Percentiles rank a stretch among this genome's conserved stretches.
phyloP scores from a whole-genome alignment of 1,140 invertebrate genomes.

The Gryon sp. region DNA sequence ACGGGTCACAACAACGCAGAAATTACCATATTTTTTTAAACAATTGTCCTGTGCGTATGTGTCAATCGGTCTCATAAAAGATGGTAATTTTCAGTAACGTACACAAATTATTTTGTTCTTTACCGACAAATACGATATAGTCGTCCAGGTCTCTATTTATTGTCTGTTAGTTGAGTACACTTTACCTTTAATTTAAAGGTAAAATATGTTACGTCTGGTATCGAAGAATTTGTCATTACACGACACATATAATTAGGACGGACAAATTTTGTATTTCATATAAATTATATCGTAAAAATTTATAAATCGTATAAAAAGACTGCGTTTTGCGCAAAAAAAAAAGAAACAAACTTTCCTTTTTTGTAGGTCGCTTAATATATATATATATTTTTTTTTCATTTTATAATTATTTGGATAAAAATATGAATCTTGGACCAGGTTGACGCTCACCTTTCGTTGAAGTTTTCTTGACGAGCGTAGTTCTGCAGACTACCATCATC shows the following conservation, averaged over 20 bases:
- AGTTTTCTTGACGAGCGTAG: constrained; percentile 95
- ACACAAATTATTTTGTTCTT: constrained; percentile 7
- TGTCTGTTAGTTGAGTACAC: constrained; percentile 12
- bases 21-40: constrained; percentile 66
- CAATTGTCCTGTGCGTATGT: constrained; percentile 31
- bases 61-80: constrained; percentile 37
- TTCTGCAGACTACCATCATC: constrained; percentile 98
- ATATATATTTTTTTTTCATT: too few species aligned
- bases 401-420: too few species aligned
- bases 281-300: constrained; percentile 38
- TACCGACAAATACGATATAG: constrained; percentile 12
- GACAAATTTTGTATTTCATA: constrained; percentile 67
- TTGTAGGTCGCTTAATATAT: too few species aligned
- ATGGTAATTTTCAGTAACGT: constrained; percentile 27
- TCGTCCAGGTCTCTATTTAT: constrained; percentile 15
- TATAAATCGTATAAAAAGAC: too few species aligned
- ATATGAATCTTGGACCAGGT: neutral
- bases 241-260: constrained; percentile 75
- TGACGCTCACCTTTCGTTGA: constrained; percentile 97
- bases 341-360: too few species aligned
- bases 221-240: constrained; percentile 61
- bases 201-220: constrained; percentile 26
- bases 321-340: too few species aligned
- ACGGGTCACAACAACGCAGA: constrained; percentile 90
- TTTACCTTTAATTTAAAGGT: constrained; percentile 14